A percentile compares a stretch with the other conserved stretches of the same genome.
phyloP scores from a whole-genome alignment of 2,888 invertebrate species.

The Cosmopolites sordidus region DNA sequence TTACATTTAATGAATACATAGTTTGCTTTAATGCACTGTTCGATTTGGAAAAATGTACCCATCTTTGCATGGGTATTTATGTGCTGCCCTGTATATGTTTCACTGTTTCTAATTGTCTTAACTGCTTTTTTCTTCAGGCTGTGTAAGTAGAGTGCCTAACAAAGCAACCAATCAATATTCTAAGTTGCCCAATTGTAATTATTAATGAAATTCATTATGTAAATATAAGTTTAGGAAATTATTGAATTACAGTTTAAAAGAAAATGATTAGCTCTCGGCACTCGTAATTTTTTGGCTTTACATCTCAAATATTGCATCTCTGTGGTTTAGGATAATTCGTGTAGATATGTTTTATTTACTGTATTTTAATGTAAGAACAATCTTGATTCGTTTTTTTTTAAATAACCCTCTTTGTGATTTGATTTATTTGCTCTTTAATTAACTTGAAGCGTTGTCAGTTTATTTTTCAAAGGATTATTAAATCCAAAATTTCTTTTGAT shows the following conservation, averaged over 20 bases:
- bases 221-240: slow-evolving; percentile 30
- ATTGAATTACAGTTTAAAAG: slow-evolving; percentile 7
- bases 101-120: background rate
- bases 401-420: slow-evolving; percentile 2
- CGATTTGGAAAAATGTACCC: too few species aligned
- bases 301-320: slow-evolving; percentile 1
- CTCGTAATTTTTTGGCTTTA: slow-evolving; percentile 10
- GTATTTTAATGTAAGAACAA: slow-evolving; percentile 4
- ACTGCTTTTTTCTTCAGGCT: slow-evolving; percentile 34
- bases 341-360: background rate
- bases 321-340: slow-evolving; percentile 1
- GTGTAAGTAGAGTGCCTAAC: slow-evolving; percentile 46
- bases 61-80: too few species aligned
- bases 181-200: slow-evolving; percentile 40
- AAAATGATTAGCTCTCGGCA: slow-evolving; percentile 6
- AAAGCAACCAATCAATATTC: slow-evolving; percentile 40
- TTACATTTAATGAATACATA: too few species aligned
- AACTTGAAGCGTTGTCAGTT: background rate
- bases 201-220: slow-evolving; percentile 34
- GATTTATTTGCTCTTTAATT: background rate
- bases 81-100: too few species aligned
- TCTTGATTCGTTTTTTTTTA: background rate
- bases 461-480: background rate
- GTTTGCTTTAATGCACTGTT: too few species aligned
- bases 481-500: background rate